Conservation (phyloP, 2,797 vertebrate genomes). For the Danio choprae region DNA sequence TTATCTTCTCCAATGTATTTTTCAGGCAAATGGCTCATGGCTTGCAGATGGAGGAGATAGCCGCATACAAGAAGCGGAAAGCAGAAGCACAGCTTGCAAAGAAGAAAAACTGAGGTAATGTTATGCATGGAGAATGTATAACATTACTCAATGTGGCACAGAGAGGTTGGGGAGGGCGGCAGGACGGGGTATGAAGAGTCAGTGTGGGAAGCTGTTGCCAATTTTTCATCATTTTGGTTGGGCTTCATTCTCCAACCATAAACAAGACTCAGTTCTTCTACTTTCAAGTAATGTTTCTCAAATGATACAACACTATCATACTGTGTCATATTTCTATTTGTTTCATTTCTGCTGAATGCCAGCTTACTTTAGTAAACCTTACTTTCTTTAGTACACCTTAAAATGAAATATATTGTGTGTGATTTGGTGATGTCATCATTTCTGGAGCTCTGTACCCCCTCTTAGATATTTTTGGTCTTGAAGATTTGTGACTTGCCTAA, state of each 20-base stretch:
- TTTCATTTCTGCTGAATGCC: background rate
- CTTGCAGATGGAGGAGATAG: constrained; percentile 86
- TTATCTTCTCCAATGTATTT: constrained; percentile 68
- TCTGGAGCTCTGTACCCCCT: constrained; percentile 15
- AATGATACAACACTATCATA: constrained; percentile 34
- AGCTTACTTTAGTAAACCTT: background rate
- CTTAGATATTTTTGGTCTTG: constrained; percentile 35
- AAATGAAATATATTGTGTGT: constrained; percentile 17
- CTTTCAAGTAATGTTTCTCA: constrained; percentile 69
- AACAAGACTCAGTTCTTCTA: constrained; percentile 80
- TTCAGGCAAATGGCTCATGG: constrained; percentile 83
- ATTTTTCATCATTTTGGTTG: constrained; percentile 48
- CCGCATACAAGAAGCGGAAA: constrained; percentile 85
- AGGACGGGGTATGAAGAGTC: constrained; percentile 9
- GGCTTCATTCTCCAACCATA: constrained; percentile 59
- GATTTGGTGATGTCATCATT: constrained; percentile 33
- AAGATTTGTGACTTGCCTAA: constrained; percentile 39
- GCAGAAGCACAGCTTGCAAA: constrained; percentile 82
- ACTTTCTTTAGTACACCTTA: background rate
- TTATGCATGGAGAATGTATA: constrained; percentile 81
- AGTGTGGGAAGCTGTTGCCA: constrained; percentile 35
- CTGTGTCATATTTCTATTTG: background rate
- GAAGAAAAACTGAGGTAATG: constrained; percentile 87
- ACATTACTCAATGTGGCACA: constrained; percentile 69
- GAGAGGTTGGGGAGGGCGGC: constrained; percentile 42